Evolutionary conservation across 2,888 invertebrate genomes (phyloP), one percentile per base, ranked within the genome.

Genomic region (Mythimna loreyi): DNA sequence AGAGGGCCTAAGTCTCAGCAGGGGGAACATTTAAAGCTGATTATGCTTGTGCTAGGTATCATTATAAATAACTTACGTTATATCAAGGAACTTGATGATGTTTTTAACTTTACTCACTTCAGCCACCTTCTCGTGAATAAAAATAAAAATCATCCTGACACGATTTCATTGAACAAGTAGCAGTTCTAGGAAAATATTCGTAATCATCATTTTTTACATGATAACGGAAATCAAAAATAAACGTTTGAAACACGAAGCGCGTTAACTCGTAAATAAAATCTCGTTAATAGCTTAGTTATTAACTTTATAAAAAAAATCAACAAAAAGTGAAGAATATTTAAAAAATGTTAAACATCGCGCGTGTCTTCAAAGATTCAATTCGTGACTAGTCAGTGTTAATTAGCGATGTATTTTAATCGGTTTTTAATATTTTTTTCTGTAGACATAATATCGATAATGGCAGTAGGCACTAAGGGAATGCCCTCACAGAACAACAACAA

Each of bases 301-400:
- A 78, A 56, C n/a, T 62, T 25, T 9, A 55, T 11, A 49, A 75
- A 69, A 40, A 28, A 70, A 68, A 43, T 1, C 5, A 55, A 49
- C 49, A 67, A 72, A 75, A 78, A 75, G 40, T n/a, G 21, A 16
- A 19, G 33, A 65, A 43, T 64, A 67, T 61, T 64, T 23, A 47
- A 58, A 53, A 63, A 68, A 72, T 9, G 43, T 43, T n/a, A 25
- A 49, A 30, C 50, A 25, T 68, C 65, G 63, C 36, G 71, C 56
- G 30, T 63, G 30, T 45, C 19, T 65, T 33, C 13, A 56, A 65
- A 66, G 40, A 65, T 28, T 47, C 23, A 13, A 9, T 50, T 80
- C 79, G 82, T 84, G 82, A 83, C 61, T 45, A 53, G 33, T 60
- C 64, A 58, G 69, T 73, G 57, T 59, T 78, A 73, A 70, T 80